A percentile compares a stretch with the other conserved stretches of the same genome.
phyloP scores from a whole-genome alignment of 2,113 vertebrate genomes.

The Eptatretus burgeri region DNA sequence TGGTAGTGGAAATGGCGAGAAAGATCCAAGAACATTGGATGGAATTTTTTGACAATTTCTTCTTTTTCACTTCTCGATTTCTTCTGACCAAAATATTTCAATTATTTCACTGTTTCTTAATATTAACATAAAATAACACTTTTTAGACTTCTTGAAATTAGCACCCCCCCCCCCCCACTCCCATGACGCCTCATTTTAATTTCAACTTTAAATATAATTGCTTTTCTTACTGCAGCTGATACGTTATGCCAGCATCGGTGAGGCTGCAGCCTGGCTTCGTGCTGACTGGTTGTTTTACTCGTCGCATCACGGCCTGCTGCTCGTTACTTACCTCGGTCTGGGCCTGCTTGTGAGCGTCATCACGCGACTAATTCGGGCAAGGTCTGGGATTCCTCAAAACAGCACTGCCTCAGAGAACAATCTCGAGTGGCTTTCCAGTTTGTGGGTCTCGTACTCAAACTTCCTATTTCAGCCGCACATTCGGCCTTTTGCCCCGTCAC shows the following conservation, averaged over 20 bases:
- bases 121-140: too few relatives aligned
- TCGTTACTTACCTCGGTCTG: conserved; percentile 66
- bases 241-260: conserved; percentile 66
- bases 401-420: conserved; percentile 26
- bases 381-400: conserved; percentile 30
- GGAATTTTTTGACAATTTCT: too few relatives aligned
- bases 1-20: too few relatives aligned
- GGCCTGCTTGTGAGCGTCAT: conserved; percentile 81
- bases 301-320: conserved; percentile 72
- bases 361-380: conserved; percentile 29
- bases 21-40: too few relatives aligned
- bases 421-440: conserved; percentile 68
- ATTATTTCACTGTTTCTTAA: too few relatives aligned
- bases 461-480: conserved; percentile 61
- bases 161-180: too few relatives aligned
- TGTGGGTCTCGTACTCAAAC: conserved; percentile 96
- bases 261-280: conserved; percentile 59
- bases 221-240: conserved; percentile 60
- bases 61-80: too few relatives aligned
- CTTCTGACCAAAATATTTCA: too few relatives aligned
- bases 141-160: too few relatives aligned
- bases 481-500: conserved; percentile 57
- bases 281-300: conserved; percentile 94
- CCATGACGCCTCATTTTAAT: too few relatives aligned
- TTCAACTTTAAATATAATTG: too few relatives aligned